These are phyloP conservation scores for Megastigmus dorsalis DNA, from an alignment of 2,888 invertebrate species.

Conservation along the genomic window DNA sequence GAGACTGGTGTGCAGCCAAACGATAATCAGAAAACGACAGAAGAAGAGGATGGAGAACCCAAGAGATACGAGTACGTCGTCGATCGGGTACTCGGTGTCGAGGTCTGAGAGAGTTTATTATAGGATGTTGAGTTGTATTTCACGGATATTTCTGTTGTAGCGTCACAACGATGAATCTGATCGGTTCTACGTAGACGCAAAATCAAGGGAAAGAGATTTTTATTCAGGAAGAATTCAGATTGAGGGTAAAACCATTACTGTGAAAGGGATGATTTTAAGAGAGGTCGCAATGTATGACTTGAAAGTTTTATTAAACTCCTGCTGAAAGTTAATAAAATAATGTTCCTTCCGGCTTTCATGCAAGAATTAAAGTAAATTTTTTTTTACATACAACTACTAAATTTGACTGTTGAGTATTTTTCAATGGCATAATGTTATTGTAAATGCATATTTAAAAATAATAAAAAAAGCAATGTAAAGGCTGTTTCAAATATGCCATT, in stretches of 20 bases:
- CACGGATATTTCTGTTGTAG: too few relatives aligned
- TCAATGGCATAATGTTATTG: neutral
- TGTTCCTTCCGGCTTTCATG: slow-evolving; percentile 26
- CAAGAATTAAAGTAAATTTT: neutral
- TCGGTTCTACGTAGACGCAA: too few relatives aligned
- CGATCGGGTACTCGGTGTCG: slow-evolving; percentile 88
- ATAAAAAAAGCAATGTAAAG: neutral
- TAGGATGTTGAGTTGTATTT: too few relatives aligned
- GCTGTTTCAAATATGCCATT: neutral
- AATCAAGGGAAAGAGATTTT: too few relatives aligned
- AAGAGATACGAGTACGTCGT: slow-evolving; percentile 88
- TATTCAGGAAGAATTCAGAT: too few relatives aligned
- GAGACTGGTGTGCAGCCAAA: slow-evolving; percentile 62
- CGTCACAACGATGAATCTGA: too few relatives aligned
- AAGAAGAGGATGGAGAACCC: slow-evolving; percentile 70
- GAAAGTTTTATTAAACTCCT: too few relatives aligned
- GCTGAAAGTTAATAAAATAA: neutral
- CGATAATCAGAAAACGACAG: slow-evolving; percentile 45
- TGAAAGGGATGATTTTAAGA: too few relatives aligned
- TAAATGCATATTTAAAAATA: neutral
- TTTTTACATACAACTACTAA: too few relatives aligned
- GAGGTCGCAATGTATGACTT: too few relatives aligned
- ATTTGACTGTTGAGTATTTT: too few relatives aligned
- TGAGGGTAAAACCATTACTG: too few relatives aligned
- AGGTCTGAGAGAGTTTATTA: slow-evolving; percentile 82